phyloP scores from a whole-genome alignment of 2,113 vertebrate genomes.

The Peromyscus leucopus region DNA sequence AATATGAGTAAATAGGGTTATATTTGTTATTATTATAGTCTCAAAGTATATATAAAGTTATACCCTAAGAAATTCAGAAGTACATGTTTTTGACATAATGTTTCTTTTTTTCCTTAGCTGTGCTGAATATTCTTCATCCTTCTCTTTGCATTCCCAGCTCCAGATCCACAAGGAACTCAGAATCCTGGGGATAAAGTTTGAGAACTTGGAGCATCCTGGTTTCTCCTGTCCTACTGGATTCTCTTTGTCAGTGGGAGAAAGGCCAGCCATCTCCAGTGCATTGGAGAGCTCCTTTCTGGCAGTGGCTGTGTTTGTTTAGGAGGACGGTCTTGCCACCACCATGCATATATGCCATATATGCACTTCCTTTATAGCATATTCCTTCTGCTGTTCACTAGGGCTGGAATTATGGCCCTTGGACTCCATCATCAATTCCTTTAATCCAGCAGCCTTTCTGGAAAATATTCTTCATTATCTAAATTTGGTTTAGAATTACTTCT shows the following conservation, averaged over 20 bases:
- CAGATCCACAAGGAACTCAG: neutral
- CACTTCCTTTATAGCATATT: too few relatives aligned
- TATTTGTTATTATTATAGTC: neutral
- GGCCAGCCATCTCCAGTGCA: neutral
- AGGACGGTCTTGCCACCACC: neutral
- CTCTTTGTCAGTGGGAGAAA: neutral
- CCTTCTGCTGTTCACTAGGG: neutral
- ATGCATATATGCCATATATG: neutral
- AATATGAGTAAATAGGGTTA: neutral
- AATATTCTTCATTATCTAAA: neutral
- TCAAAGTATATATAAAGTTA: neutral
- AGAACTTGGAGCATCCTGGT: neutral
- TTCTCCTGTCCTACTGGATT: neutral
- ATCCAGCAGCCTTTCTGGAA: neutral
- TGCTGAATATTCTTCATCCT: neutral
- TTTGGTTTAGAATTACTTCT: neutral
- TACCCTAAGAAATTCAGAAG: neutral
- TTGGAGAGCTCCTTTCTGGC: neutral
- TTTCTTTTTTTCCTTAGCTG: neutral
- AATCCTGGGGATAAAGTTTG: neutral
- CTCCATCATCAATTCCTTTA: neutral
- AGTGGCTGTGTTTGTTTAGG: neutral
- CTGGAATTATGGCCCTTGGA: neutral
- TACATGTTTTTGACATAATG: neutral
- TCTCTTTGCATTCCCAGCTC: neutral